Percentiles rank a stretch among this genome's conserved stretches.
These are phyloP conservation scores for Platichthys stellatus DNA, from an alignment of 2,113 vertebrate genomes.

Conservation along the genomic window DNA sequence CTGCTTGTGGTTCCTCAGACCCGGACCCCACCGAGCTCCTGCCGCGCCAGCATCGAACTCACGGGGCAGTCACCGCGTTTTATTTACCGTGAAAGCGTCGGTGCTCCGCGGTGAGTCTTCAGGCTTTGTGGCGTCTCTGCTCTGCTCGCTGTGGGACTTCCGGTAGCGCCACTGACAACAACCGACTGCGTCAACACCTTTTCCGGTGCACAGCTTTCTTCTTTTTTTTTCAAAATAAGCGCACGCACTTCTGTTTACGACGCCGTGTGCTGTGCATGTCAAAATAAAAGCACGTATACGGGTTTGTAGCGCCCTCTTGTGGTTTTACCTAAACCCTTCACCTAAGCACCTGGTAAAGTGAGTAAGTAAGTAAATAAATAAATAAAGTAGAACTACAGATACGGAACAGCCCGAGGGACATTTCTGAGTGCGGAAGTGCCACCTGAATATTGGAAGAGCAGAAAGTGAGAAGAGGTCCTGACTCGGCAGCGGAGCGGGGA, in stretches of 20 bases:
- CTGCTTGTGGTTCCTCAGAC: neutral
- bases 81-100: constrained; percentile 39
- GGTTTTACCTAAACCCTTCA: neutral
- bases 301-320: neutral
- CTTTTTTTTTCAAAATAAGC: constrained; percentile 53
- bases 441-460: too few relatives aligned
- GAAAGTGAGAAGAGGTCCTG: too few relatives aligned
- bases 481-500: too few relatives aligned
- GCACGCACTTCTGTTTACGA: rapidly evolving
- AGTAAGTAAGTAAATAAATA: too few relatives aligned
- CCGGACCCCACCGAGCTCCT: neutral
- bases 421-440: constrained; percentile 42
- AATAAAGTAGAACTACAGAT: neutral
- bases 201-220: constrained; percentile 24
- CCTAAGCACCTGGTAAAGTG: too few relatives aligned
- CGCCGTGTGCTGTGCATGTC: neutral
- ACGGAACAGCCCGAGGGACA: constrained; percentile 18
- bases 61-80: rapidly evolving
- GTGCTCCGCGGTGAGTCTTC: neutral
- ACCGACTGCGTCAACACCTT: constrained; percentile 41
- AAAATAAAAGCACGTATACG: constrained; percentile 23
- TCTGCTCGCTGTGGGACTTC: neutral
- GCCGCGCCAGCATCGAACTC: rapidly evolving
- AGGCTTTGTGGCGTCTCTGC: constrained; percentile 17
- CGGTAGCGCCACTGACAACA: constrained; percentile 17